Evolutionary conservation across 1,140 invertebrate genomes (phyloP).

Genomic region (Zaprionus inermis): DNA sequence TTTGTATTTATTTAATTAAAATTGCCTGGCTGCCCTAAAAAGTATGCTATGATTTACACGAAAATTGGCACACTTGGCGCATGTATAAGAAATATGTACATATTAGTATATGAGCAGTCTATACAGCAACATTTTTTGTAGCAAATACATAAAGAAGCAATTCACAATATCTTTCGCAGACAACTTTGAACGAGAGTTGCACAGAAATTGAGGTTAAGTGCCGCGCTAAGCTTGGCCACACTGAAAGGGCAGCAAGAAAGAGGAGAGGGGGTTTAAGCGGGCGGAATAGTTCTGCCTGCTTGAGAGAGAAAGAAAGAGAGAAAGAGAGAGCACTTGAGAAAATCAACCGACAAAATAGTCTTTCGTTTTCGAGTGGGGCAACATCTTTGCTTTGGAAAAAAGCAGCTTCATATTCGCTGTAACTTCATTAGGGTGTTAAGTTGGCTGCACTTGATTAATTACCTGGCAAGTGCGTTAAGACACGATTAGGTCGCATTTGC

Average conservation of each 20-base stretch:
- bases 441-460: slow-evolving; percentile 16
- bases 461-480: slow-evolving; percentile 14
- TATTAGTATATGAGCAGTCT: background rate
- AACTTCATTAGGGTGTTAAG: slow-evolving; percentile 23
- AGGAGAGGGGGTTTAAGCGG: too few species aligned
- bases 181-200: background rate
- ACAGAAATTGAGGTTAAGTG: slow-evolving; percentile 56
- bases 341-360: background rate
- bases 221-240: slow-evolving; percentile 38
- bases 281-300: too few species aligned
- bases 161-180: background rate
- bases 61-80: background rate
- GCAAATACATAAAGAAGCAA: background rate
- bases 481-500: background rate
- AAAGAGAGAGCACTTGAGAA: background rate
- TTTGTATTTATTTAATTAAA: too few species aligned
- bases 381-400: background rate
- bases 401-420: background rate
- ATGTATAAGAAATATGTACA: background rate
- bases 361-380: too few species aligned
- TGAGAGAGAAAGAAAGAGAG: background rate
- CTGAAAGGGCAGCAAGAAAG: background rate
- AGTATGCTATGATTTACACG: background rate
- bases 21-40: background rate
- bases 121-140: background rate